phyloP scores from a whole-genome alignment of 2,888 invertebrate species.

The Dermolepida albohirtum region DNA sequence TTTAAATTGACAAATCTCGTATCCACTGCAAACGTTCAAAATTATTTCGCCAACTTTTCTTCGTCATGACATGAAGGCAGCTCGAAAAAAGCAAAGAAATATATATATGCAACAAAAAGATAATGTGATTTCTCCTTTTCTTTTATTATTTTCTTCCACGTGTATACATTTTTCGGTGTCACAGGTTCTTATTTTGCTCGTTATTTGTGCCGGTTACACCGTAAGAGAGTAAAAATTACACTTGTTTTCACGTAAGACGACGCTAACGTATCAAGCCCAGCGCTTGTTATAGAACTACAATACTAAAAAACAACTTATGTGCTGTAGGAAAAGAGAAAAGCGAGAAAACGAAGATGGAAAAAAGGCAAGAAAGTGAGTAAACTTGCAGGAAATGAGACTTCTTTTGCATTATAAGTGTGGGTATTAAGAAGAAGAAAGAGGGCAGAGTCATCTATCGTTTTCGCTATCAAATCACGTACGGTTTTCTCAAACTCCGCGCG shows the following conservation, averaged over 20 bases:
- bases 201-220: conserved; percentile 28
- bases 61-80: neutral
- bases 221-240: conserved; percentile 37
- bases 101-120: conserved; percentile 13
- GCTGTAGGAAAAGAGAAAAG: conserved; percentile 6
- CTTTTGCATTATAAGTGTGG: conserved; percentile 50
- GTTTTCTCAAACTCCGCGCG: conserved; percentile 55
- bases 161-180: conserved; percentile 38
- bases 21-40: conserved; percentile 34
- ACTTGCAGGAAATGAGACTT: conserved; percentile 48
- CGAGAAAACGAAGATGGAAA: conserved; percentile 13
- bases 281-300: conserved; percentile 29
- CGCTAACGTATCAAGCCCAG: conserved; percentile 21
- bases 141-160: conserved; percentile 15
- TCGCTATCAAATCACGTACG: conserved; percentile 54
- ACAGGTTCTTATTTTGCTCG: conserved; percentile 35
- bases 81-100: too few species aligned
- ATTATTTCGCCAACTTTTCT: conserved; percentile 31
- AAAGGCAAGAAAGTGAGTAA: conserved; percentile 44
- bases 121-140: conserved; percentile 24
- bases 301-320: conserved; percentile 40
- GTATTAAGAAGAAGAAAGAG: conserved; percentile 34
- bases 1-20: conserved; percentile 35
- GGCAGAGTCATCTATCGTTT: conserved; percentile 41
- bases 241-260: conserved; percentile 32